Conservation (phyloP, 1,140 invertebrate genomes). For the Druon quercuslanigerum region DNA sequence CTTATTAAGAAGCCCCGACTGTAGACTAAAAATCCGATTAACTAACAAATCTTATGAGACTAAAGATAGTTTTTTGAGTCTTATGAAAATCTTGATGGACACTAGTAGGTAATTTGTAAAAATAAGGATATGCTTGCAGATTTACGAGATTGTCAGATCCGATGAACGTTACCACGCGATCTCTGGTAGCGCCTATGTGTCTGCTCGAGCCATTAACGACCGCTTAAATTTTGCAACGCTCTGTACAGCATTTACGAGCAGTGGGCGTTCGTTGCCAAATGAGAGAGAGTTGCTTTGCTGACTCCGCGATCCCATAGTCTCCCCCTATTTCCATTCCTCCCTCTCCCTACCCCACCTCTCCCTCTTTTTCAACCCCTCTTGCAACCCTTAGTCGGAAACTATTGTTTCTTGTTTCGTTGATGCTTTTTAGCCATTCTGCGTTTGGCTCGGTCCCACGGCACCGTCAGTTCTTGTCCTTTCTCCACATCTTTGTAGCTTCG, state of each 20-base stretch:
- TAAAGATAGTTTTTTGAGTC: too few species aligned
- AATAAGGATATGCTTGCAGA: too few species aligned
- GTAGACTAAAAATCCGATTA: too few species aligned
- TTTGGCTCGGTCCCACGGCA: slow-evolving; percentile 38
- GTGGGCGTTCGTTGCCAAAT: slow-evolving; percentile 37
- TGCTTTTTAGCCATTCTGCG: slow-evolving; percentile 40
- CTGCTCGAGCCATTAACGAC: slow-evolving; percentile 43
- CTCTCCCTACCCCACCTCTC: slow-evolving; percentile 50
- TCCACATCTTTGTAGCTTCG: slow-evolving; percentile 14
- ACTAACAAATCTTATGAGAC: too few species aligned
- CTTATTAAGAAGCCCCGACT: too few species aligned
- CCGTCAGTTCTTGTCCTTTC: not conserved
- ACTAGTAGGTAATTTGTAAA: too few species aligned
- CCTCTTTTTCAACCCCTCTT: slow-evolving; percentile 41
- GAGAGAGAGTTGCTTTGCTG: slow-evolving; percentile 34
- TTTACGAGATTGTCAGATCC: not conserved
- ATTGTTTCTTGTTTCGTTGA: slow-evolving; percentile 53
- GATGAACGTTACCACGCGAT: not conserved
- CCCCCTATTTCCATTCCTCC: slow-evolving; percentile 45
- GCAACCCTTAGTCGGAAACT: slow-evolving; percentile 53
- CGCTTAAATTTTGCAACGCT: slow-evolving; percentile 42
- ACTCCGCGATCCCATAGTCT: slow-evolving; percentile 42
- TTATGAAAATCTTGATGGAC: too few species aligned
- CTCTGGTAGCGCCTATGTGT: slow-evolving; percentile 31
- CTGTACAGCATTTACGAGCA: slow-evolving; percentile 39